Percentiles rank a stretch among this genome's conserved stretches.
phyloP scores from a whole-genome alignment of 2,113 vertebrate genomes.

The Albula glossodonta region DNA sequence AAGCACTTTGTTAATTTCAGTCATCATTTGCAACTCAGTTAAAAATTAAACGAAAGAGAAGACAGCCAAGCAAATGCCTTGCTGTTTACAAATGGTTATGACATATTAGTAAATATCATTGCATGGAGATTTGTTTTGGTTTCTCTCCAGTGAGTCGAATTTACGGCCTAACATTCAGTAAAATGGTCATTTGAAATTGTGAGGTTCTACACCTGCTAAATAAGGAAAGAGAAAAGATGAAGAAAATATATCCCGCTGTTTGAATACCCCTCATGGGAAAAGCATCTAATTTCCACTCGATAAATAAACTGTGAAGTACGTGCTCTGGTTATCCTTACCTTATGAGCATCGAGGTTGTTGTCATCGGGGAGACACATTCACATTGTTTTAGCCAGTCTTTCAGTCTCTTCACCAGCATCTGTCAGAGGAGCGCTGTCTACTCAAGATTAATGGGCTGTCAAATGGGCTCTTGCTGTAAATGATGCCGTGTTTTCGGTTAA shows the following conservation, averaged over 20 bases:
- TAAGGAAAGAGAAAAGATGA: not conserved
- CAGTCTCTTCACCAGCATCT: constrained; percentile 8
- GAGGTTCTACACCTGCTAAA: not conserved
- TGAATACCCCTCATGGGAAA: not conserved
- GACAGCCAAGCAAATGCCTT: too few species aligned
- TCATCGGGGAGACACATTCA: constrained; percentile 45
- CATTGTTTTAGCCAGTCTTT: constrained; percentile 53
- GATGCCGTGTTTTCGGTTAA: constrained; percentile 45
- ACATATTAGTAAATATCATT: not conserved
- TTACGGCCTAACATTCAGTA: not conserved
- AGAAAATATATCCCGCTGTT: not conserved
- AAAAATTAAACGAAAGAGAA: too few species aligned
- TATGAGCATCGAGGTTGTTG: not conserved
- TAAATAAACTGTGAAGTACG: not conserved
- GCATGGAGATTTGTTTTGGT: not conserved
- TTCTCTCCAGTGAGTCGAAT: not conserved
- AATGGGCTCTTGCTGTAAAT: constrained; percentile 39
- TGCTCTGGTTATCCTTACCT: not conserved
- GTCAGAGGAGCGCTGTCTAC: constrained; percentile 34
- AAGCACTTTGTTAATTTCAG: too few species aligned
- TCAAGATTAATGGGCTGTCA: constrained; percentile 66
- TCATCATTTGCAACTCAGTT: too few species aligned
- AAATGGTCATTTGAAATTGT: not conserved
- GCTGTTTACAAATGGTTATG: too few species aligned
- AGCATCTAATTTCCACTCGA: not conserved